These are phyloP conservation scores for Monochamus alternatus DNA, from an alignment of 2,888 invertebrate genomes.

Conservation along the genomic window DNA sequence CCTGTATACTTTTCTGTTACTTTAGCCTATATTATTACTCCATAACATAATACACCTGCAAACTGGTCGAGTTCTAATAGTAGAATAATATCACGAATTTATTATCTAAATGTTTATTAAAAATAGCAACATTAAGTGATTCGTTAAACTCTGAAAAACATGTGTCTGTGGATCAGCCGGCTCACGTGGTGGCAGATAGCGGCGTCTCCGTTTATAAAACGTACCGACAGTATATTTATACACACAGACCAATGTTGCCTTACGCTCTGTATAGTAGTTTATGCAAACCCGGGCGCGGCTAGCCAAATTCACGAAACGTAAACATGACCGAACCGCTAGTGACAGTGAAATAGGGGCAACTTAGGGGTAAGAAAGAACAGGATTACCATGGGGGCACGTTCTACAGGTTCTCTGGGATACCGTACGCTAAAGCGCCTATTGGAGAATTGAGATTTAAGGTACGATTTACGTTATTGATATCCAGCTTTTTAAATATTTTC, in stretches of 20 bases:
- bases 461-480: constrained; percentile 12
- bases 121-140: too few relatives aligned
- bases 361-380: constrained; percentile 57
- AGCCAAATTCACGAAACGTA: not conserved
- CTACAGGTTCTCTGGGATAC: constrained; percentile 65
- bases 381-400: constrained; percentile 60
- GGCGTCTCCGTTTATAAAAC: not conserved
- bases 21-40: too few relatives aligned
- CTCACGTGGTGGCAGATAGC: constrained; percentile 11
- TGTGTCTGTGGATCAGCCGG: not conserved
- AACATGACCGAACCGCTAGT: constrained; percentile 53
- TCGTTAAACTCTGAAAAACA: not conserved
- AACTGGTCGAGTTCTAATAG: too few relatives aligned
- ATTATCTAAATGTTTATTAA: too few relatives aligned
- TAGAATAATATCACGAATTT: too few relatives aligned
- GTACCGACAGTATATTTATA: constrained; percentile 6
- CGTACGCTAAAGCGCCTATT: constrained; percentile 65
- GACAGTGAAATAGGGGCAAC: constrained; percentile 57
- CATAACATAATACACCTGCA: too few relatives aligned
- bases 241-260: not conserved
- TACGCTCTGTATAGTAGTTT: constrained; percentile 7
- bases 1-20: too few relatives aligned
- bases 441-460: constrained; percentile 65
- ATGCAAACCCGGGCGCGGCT: not conserved
- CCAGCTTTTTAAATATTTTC: not conserved